Conservation (phyloP, 2,888 invertebrate genomes). For the Chouioia cunea region DNA sequence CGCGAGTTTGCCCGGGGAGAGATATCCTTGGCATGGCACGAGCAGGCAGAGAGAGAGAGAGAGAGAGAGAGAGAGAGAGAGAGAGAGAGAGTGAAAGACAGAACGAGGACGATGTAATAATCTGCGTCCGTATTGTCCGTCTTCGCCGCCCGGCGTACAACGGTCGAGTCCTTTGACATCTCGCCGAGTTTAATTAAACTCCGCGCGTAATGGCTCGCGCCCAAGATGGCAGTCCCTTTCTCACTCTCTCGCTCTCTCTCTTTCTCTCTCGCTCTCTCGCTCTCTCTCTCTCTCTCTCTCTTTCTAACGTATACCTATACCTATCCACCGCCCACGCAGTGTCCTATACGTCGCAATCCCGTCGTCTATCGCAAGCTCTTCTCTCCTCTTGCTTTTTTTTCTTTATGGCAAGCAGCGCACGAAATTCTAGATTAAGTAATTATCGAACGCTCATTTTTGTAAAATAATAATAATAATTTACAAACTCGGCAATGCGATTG, state of each 20-base stretch:
- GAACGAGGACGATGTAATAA: slow-evolving; percentile 66
- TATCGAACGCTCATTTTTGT: too few relatives aligned
- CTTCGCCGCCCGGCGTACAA: slow-evolving; percentile 61
- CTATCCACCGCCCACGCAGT: slow-evolving; percentile 25
- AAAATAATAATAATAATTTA: too few relatives aligned
- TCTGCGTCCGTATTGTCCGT: slow-evolving; percentile 68
- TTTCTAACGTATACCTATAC: not conserved
- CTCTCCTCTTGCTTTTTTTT: too few relatives aligned
- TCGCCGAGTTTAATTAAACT: slow-evolving; percentile 68
- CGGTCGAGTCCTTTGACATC: slow-evolving; percentile 66
- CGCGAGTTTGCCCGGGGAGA: not conserved
- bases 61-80: not conserved
- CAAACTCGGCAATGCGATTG: too few relatives aligned
- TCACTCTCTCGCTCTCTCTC: slow-evolving; percentile 10
- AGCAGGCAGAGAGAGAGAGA: slow-evolving; percentile 3
- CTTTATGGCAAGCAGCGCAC: too few relatives aligned
- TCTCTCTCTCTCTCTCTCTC: not conserved
- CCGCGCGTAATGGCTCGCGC: slow-evolving; percentile 48
- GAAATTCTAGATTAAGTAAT: too few relatives aligned
- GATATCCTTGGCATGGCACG: too few relatives aligned
- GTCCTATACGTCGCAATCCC: slow-evolving; percentile 45
- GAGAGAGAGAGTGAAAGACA: slow-evolving; percentile 46
- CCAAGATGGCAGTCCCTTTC: slow-evolving; percentile 45
- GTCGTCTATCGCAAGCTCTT: slow-evolving; percentile 39
- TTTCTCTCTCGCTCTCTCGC: not conserved